These are phyloP conservation scores for Cynodonichthys magdalenae DNA, from an alignment of 2,797 vertebrate genomes.

Conservation along the genomic window DNA sequence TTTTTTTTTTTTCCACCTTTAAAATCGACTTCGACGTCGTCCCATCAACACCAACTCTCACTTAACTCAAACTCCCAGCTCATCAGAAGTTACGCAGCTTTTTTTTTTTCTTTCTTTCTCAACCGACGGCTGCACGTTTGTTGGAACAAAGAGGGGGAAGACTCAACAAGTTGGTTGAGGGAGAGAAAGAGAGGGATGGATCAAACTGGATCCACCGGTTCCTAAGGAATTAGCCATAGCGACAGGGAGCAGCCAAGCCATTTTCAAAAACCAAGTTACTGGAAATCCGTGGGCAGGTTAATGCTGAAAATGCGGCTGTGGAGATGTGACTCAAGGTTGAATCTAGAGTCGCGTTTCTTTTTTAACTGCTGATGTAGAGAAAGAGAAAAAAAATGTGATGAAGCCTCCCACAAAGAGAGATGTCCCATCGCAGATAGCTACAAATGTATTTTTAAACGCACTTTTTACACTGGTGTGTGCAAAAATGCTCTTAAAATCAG, in stretches of 20 bases:
- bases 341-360: slow-evolving; percentile 21
- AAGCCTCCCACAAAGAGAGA: background rate
- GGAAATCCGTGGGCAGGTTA: slow-evolving; percentile 72
- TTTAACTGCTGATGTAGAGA: slow-evolving; percentile 11
- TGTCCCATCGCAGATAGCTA: background rate
- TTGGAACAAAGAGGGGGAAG: slow-evolving; percentile 54
- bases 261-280: slow-evolving; percentile 73
- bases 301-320: slow-evolving; percentile 32
- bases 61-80: slow-evolving; percentile 32
- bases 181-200: slow-evolving; percentile 86
- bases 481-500: too few relatives aligned
- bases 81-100: slow-evolving; percentile 14
- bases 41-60: slow-evolving; percentile 18
- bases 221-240: slow-evolving; percentile 89
- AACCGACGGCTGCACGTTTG: slow-evolving; percentile 14
- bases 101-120: too few relatives aligned
- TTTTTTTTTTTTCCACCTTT: slow-evolving; percentile 38
- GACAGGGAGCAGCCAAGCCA: slow-evolving; percentile 79
- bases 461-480: too few relatives aligned
- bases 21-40: slow-evolving; percentile 53
- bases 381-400: slow-evolving; percentile 13
- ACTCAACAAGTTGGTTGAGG: slow-evolving; percentile 82
- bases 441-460: too few relatives aligned
- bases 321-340: slow-evolving; percentile 50
- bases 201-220: slow-evolving; percentile 99